Evolutionary conservation across 2,113 vertebrate genomes (phyloP).

Genomic region (Neodontobutis hainanensis): DNA sequence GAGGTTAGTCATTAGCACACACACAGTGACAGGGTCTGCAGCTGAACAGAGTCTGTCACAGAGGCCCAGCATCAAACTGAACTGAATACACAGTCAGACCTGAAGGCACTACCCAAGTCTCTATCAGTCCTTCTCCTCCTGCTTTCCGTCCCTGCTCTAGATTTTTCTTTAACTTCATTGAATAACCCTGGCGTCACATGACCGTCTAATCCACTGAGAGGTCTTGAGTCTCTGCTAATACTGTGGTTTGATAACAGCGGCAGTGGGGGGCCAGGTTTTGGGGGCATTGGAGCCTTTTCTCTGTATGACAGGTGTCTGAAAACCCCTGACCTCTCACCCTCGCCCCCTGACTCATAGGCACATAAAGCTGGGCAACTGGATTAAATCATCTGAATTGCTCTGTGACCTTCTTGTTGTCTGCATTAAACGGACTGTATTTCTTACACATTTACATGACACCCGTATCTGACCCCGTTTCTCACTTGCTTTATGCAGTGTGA

Average conservation of each 20-base stretch:
- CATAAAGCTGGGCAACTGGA: slow-evolving; percentile 37
- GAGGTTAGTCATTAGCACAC: slow-evolving; percentile 22
- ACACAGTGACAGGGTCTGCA: slow-evolving; percentile 48
- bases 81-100: slow-evolving; percentile 46
- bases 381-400: slow-evolving; percentile 63
- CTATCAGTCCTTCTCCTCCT: slow-evolving; percentile 24
- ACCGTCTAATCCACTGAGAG: not conserved
- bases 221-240: not conserved
- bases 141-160: slow-evolving; percentile 1
- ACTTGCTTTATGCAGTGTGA: not conserved
- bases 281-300: slow-evolving; percentile 38
- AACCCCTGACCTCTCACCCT: slow-evolving; percentile 37
- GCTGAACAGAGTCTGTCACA: slow-evolving; percentile 54
- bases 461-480: not conserved
- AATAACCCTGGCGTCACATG: not conserved
- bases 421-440: slow-evolving; percentile 10
- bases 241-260: not conserved
- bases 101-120: slow-evolving; percentile 41
- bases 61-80: slow-evolving; percentile 51
- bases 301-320: slow-evolving; percentile 45
- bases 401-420: slow-evolving; percentile 47
- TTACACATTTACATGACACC: slow-evolving; percentile 1
- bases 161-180: too few relatives aligned
- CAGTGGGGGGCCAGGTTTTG: slow-evolving; percentile 25
- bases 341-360: slow-evolving; percentile 28